A percentile compares a stretch with the other conserved stretches of the same genome.
Conservation (phyloP, 2,797 vertebrate genomes). For the Prunella strophiata region DNA sequence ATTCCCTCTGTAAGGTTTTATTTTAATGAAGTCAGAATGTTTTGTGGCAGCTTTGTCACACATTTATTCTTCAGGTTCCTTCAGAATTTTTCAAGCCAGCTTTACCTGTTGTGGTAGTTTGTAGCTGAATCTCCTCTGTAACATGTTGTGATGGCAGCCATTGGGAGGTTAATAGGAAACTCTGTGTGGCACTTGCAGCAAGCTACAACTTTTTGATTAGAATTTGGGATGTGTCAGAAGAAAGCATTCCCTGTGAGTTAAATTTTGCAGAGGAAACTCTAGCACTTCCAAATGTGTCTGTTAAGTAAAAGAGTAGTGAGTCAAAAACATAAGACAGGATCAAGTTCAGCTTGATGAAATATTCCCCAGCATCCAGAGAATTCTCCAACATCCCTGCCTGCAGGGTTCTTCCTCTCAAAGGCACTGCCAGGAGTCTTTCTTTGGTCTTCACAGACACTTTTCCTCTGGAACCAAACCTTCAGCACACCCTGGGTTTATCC, state of each 20-base stretch:
- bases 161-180: slow-evolving; percentile 7
- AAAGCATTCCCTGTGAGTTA: neutral
- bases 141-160: neutral
- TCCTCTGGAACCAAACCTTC: neutral
- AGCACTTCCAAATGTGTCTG: neutral
- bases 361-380: neutral
- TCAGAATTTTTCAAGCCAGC: neutral
- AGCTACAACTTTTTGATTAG: slow-evolving; percentile 21
- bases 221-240: slow-evolving; percentile 4
- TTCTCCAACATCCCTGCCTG: neutral
- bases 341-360: neutral
- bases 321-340: neutral
- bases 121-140: neutral
- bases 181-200: neutral
- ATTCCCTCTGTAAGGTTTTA: neutral
- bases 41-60: neutral
- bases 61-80: neutral
- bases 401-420: neutral
- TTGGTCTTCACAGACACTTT: neutral
- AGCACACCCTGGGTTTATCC: neutral
- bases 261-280: neutral
- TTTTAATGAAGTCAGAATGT: neutral
- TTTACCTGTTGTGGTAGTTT: neutral
- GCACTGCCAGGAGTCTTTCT: neutral
- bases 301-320: neutral